Evolutionary conservation across 2,113 vertebrate genomes (phyloP), one percentile per base, ranked within the genome.

Genomic region (Athene cunicularia): DNA sequence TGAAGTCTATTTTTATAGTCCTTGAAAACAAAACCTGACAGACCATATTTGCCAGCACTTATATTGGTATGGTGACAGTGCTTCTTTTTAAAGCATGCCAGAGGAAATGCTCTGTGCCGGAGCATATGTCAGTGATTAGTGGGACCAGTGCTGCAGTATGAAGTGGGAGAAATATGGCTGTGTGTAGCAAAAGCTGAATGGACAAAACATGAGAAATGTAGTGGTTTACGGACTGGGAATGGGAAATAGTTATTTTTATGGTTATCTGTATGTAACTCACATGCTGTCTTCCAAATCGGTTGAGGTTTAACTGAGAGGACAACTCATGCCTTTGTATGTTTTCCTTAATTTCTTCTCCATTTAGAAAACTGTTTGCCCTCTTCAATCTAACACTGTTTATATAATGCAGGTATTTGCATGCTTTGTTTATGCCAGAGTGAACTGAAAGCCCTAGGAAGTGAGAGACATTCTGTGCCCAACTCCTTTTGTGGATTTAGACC

Each of bases 1-100:
- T 50, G 49, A 94, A 77, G 72, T 93, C 96, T 98, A 60, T 98
- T 97, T 98, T 98, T 97, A 87, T 75, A 93, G 71, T 72, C 88
- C 82, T 92, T 87, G 94, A 97, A 96, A 97, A 94, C 91, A 92
- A 94, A 94, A 95, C 64, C 95, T 80, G 85, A 96, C 86, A 94
- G 97, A 91, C 89, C 88, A 5, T 83, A 81, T 98, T 96, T 97
- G 97, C 95, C 96, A 90, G 76, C 89, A 71, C 77, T 94, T 80
- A 30, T 5, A 76, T 85, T 91, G 72, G 92, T 92, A n/a, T 96
- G 32, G 93, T 83, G 82, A 72, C 80, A 90, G 68, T 41, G 77
- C 94, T 96, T 50, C 92, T 90, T 91, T 95, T 80, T 89, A 62
- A 81, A 96, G 93, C 80, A 70, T 73, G 58, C 76, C 85, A 56